Conservation (phyloP, 2,797 vertebrate species). For the Zalophus californianus region DNA sequence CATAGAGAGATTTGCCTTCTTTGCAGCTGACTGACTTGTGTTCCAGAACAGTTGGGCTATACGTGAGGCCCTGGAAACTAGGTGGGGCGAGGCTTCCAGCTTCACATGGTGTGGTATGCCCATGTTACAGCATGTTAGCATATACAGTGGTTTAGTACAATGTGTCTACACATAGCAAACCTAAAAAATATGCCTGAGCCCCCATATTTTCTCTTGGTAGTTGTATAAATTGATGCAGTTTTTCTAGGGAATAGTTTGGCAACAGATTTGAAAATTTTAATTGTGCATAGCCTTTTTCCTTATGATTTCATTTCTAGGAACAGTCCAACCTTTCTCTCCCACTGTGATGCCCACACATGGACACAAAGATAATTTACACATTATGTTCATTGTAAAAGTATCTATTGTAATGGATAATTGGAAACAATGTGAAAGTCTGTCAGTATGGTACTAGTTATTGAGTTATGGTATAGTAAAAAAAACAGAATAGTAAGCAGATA, state of each 20-base stretch:
- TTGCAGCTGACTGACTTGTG: background rate
- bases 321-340: background rate
- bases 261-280: slow-evolving; percentile 5
- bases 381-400: slow-evolving; percentile 36
- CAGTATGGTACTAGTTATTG: background rate
- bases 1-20: background rate
- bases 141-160: background rate
- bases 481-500: background rate
- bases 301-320: background rate
- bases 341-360: background rate
- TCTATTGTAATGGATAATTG: background rate
- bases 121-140: background rate
- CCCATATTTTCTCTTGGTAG: background rate
- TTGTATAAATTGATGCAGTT: background rate
- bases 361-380: background rate
- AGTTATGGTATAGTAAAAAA: background rate
- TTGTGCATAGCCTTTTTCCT: background rate
- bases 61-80: no score
- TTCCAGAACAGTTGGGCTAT: background rate
- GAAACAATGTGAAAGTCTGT: slow-evolving; percentile 11
- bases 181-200: background rate
- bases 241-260: background rate
- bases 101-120: background rate
- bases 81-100: background rate
- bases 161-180: background rate